Conservation (phyloP, 37 sponge, comb jelly and placozoan species). For the Theonella swinhoei region DNA sequence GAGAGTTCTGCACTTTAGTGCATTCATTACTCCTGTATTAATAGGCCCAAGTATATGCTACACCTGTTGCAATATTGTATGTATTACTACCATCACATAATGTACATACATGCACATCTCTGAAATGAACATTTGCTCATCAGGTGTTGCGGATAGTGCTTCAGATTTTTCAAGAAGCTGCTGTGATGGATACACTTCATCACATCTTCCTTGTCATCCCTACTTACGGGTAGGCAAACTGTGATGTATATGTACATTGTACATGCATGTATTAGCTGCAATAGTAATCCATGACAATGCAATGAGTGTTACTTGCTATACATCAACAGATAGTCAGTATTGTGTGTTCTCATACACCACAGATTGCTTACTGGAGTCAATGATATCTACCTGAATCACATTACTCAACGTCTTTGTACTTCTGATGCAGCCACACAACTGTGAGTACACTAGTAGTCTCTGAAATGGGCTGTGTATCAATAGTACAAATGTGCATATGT, state of each 20-base stretch:
- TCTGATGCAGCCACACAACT: neutral
- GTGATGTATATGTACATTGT: neutral
- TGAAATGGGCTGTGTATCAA: too few relatives aligned
- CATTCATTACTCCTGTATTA: too few relatives aligned
- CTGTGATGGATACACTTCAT: conserved; percentile 31
- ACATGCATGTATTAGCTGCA: neutral
- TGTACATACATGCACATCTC: too few relatives aligned
- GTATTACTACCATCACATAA: too few relatives aligned
- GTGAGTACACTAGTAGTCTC: conserved; percentile 19
- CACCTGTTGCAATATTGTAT: neutral
- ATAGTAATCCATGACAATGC: neutral
- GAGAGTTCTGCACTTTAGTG: too few relatives aligned
- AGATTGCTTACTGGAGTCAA: conserved; percentile 49
- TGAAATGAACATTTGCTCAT: neutral
- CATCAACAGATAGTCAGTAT: too few relatives aligned
- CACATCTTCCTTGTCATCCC: conserved; percentile 70
- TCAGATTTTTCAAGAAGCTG: neutral
- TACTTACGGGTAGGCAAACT: conserved; percentile 48
- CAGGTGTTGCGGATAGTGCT: conserved; percentile 6
- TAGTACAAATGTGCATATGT: too few relatives aligned
- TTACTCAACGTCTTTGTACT: conserved; percentile 18
- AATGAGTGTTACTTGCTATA: too few relatives aligned
- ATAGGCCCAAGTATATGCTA: neutral
- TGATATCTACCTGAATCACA: conserved; percentile 65
- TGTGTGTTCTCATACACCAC: neutral